Evolutionary conservation across 2,797 vertebrate genomes (phyloP), one percentile per base, ranked within the genome.

Genomic region (Scarus forsteni): DNA sequence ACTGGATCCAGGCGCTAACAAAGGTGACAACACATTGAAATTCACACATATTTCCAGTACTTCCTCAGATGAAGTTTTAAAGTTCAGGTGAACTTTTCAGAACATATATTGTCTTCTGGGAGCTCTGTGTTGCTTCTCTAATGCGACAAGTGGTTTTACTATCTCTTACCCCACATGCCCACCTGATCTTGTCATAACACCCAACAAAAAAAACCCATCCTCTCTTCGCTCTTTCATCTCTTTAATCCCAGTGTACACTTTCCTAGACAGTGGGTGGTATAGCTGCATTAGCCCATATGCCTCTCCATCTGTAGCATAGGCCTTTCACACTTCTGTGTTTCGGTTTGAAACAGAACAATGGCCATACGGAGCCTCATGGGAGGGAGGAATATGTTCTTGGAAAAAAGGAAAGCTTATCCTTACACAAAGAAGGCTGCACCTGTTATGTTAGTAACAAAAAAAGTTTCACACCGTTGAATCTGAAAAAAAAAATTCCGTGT

Each of bases 1-100:
- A 96, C 93, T 99, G 98, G 98, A 94, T 95, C 78, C 94, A 91
- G 76, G 95, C 96, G 8, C 95, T 99, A 79, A 93, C 94, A 73
- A 98, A 98, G 98, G 98, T 98, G 94, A 88, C 69, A 61, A 1
- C 58, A 15, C 66, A 61, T 42, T 19, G 60, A 67, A 54, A 42
- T 42, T 9, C 45, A 61, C 18, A 42, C 34, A 57, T 36, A 10
- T 71, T 68, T 63, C 57, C 43, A 35, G 51, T 58, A 11, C 52
- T 50, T 34, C 7, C 39, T 36, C 15, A 9, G 10, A 13, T 10
- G 0, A 50, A 50, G 12, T 36, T 54, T n/a, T 8, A 15, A 10
- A 50, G 6, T 36, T 54, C 3, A 9, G 6, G 7, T 50, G 6
- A 6, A 3, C 64, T 60, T 34, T 60, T 19, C 48, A 3, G 19